Conservation (phyloP, 2,888 invertebrate species). For the Lymantria monacha region DNA sequence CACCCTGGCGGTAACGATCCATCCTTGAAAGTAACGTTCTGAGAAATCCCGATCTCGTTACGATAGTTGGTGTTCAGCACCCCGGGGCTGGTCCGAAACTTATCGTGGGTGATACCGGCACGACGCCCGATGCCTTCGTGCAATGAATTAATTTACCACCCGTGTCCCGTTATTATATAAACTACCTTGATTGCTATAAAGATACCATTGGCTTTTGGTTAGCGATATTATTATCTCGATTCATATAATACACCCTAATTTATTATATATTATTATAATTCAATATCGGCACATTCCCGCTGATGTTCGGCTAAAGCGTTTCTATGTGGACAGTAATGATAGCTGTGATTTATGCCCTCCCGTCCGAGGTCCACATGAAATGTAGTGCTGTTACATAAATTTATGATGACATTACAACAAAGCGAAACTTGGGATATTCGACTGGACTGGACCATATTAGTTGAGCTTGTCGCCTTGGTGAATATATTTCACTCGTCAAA, state of each 20-base stretch:
- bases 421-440: conserved; percentile 39
- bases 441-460: conserved; percentile 19
- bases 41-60: conserved; percentile 71
- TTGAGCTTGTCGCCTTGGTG: conserved; percentile 1
- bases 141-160: conserved; percentile 74
- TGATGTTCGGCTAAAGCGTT: conserved; percentile 3
- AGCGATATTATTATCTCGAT: conserved; percentile 45
- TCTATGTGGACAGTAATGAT: conserved; percentile 32
- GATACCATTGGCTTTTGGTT: conserved; percentile 53
- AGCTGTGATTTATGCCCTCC: conserved; percentile 40
- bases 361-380: conserved; percentile 42
- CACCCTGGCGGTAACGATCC: conserved; percentile 42
- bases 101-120: conserved; percentile 59
- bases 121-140: conserved; percentile 55
- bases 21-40: conserved; percentile 57
- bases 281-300: conserved; percentile 19
- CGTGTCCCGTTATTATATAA: conserved; percentile 63
- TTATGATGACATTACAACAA: conserved; percentile 51
- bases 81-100: conserved; percentile 53
- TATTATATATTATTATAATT: conserved; percentile 50
- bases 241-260: conserved; percentile 51
- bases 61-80: conserved; percentile 65
- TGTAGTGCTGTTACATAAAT: conserved; percentile 47
- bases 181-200: conserved; percentile 72
- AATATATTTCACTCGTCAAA: neutral